phyloP scores from a whole-genome alignment of 1,140 invertebrate genomes.

The Calliopsis andreniformis region DNA sequence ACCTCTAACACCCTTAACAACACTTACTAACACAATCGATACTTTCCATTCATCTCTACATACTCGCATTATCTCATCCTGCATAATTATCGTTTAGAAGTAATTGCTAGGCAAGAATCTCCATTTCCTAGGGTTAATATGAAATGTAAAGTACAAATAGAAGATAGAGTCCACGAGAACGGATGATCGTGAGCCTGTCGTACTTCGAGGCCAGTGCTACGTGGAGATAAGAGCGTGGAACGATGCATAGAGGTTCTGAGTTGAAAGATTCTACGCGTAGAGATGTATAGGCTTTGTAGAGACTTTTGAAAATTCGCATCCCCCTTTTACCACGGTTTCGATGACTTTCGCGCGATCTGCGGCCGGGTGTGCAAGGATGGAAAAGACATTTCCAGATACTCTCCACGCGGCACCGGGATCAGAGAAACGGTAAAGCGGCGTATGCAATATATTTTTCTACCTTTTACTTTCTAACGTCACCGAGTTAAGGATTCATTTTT shows the following conservation, averaged over 20 bases:
- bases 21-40: not conserved
- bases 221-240: not conserved
- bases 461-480: conserved; percentile 48
- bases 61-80: not conserved
- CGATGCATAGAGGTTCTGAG: not conserved
- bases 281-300: conserved; percentile 14
- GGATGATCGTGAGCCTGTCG: not conserved
- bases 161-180: not conserved
- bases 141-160: conserved; percentile 35
- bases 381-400: not conserved
- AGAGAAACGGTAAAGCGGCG: conserved; percentile 38
- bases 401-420: conserved; percentile 26
- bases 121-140: not conserved
- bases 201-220: not conserved
- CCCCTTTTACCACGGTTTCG: conserved; percentile 20
- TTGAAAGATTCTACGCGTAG: not conserved
- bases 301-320: conserved; percentile 21
- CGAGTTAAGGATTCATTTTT: conserved; percentile 30
- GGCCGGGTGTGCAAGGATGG: not conserved
- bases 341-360: not conserved
- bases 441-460: conserved; percentile 62
- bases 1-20: not conserved
- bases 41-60: not conserved
- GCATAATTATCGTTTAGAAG: not conserved
- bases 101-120: not conserved